phyloP scores from a whole-genome alignment of 2,797 vertebrate genomes.

The Melanotaenia trifasciata region DNA sequence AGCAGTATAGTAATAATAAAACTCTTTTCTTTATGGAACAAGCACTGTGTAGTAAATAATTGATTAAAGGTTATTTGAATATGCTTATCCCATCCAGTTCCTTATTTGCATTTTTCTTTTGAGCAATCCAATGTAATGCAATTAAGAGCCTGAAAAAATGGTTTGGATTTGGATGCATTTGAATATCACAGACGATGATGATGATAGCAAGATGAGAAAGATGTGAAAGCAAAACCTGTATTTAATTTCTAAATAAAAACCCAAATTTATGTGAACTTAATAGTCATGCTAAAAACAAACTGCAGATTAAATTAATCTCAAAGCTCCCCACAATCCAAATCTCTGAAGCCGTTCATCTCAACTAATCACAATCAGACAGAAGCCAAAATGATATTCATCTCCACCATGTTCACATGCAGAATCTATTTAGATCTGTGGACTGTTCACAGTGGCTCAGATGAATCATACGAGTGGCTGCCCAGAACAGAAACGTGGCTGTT shows the following conservation, averaged over 20 bases:
- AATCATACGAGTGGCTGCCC: constrained; percentile 34
- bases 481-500: constrained; percentile 33
- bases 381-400: constrained; percentile 48
- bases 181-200: constrained; percentile 20
- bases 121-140: not conserved
- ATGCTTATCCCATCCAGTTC: not conserved
- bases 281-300: constrained; percentile 45
- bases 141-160: not conserved
- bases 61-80: constrained; percentile 14
- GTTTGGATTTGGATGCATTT: constrained; percentile 19
- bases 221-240: constrained; percentile 4
- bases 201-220: constrained; percentile 11
- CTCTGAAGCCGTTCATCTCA: constrained; percentile 37
- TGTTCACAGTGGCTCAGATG: constrained; percentile 51
- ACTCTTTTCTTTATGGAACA: not conserved
- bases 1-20: not conserved
- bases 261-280: constrained; percentile 15
- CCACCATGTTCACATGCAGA: constrained; percentile 20
- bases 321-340: not conserved
- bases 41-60: constrained; percentile 3
- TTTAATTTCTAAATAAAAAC: constrained; percentile 17
- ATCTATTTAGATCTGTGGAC: constrained; percentile 38
- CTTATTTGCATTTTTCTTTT: not conserved
- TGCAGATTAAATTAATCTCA: constrained; percentile 34
- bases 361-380: constrained; percentile 35